Percentiles rank a stretch among this genome's conserved stretches.
These are phyloP conservation scores for Ostrea edulis DNA, from an alignment of 1,140 invertebrate genomes.

Conservation along the genomic window DNA sequence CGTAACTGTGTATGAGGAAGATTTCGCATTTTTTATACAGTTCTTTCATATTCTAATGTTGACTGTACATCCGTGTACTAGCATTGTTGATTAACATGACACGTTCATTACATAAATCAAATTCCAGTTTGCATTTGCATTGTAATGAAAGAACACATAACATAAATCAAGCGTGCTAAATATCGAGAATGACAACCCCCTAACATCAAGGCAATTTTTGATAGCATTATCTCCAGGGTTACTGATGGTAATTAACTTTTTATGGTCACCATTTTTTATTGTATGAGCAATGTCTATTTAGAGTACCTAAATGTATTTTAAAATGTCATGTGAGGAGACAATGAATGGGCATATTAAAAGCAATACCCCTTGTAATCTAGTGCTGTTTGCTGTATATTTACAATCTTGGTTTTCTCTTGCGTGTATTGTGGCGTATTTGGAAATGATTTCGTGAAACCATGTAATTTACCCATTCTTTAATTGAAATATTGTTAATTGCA, in stretches of 20 bases:
- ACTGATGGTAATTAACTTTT: background rate
- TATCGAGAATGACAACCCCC: too few species aligned
- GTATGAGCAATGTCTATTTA: background rate
- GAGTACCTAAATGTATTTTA: background rate
- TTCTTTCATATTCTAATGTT: background rate
- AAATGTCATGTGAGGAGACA: background rate
- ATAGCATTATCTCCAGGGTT: background rate
- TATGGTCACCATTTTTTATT: background rate
- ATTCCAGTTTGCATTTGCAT: conserved; percentile 2
- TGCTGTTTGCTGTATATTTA: background rate
- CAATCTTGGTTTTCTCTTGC: background rate
- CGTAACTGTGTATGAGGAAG: background rate
- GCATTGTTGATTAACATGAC: background rate
- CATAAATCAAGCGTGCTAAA: background rate
- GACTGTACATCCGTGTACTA: background rate
- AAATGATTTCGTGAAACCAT: background rate
- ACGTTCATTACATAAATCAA: background rate
- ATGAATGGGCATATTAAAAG: background rate
- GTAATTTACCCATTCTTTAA: background rate
- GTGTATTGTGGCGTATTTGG: background rate
- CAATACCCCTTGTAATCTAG: background rate
- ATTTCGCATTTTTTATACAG: conserved; percentile 4
- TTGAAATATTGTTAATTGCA: background rate
- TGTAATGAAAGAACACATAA: background rate
- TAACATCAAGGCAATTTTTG: background rate